Evolutionary conservation across 92 coral and sea anemone species (phyloP).

Genomic region (Bergia puertoricense): DNA sequence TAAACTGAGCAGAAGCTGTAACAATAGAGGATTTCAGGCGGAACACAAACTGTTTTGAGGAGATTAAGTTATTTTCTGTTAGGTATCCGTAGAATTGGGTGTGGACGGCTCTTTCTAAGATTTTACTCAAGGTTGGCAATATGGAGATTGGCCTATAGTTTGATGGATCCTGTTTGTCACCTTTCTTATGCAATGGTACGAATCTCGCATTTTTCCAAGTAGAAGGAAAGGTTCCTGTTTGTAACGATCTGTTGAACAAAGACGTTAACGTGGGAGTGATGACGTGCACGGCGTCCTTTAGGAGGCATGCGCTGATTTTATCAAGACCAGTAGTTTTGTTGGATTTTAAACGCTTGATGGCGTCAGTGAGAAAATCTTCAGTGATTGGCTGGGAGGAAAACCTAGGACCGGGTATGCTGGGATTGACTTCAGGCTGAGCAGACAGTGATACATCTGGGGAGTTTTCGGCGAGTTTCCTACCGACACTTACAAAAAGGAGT

Average conservation of each 20-base stretch:
- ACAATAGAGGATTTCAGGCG: constrained; percentile 34
- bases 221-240: constrained; percentile 38
- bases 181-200: constrained; percentile 24
- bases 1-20: constrained; percentile 37
- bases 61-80: not conserved
- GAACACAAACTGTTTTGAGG: constrained; percentile 36
- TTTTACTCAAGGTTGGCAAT: no score
- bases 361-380: constrained; percentile 39
- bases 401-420: not conserved
- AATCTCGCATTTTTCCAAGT: constrained; percentile 45
- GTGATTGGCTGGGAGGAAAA: constrained; percentile 36
- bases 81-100: constrained; percentile 24
- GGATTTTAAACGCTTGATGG: constrained; percentile 41
- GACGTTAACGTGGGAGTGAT: constrained; percentile 24
- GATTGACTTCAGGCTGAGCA: not conserved
- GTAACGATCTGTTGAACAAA: constrained; percentile 23
- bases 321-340: constrained; percentile 26
- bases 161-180: constrained; percentile 43
- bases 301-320: constrained; percentile 34
- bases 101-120: not conserved
- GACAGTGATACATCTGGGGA: constrained; percentile 14
- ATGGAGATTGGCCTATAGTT: constrained; percentile 38
- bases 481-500: constrained; percentile 42
- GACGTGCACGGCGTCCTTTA: constrained; percentile 33
- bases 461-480: constrained; percentile 41